Evolutionary conservation across 2,888 invertebrate genomes (phyloP), one percentile per base, ranked within the genome.

Genomic region (Sarcophaga subvicina): DNA sequence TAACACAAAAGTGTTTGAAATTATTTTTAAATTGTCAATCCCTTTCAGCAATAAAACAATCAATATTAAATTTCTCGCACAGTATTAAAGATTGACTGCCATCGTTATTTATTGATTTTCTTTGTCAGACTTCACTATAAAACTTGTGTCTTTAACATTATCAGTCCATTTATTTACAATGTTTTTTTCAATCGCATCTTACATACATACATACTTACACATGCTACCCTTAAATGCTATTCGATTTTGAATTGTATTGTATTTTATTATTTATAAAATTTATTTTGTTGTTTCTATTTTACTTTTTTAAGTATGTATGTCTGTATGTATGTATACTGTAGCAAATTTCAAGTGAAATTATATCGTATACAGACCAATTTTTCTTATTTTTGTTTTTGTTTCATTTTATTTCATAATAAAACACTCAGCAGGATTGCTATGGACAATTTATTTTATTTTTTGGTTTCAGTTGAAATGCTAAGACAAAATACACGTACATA

Each of bases 361-460:
- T 73, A 73, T 73, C 20, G 64, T 37, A 73, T 45, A 37, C 27
- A 63, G 14, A 67, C 8, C 17, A 66, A 76, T 60, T 80, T 69
- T 72, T 63, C 54, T 27, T 80, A 14, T 54, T 54, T 17, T 54
- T 54, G 6, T 0, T 37, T 37, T 37, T 8, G 37, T 54, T 54
- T 54, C 17, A 4, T 54, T 54, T 54, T 14, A 54, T 54, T 81
- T 81, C 63, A 49, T 73, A 54, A 49, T 79, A 71, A 81, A 79
- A 86, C 79, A 82, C 75, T 76, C 79, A 82, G 75, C 71, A 72
- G 75, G 71, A 79, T 71, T 86, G 70, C 54, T 64, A 63, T 60
- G 64, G 59, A 71, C 49, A 82, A 82, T 85, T 85, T 71, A 79
- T 84, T 85, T 85, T 71, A 75, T 84, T 82, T 79, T 75, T 66